Evolutionary conservation across 2,888 invertebrate species (phyloP), one percentile per base, ranked within the genome.

Genomic region (Caenorhabditis auriculariae): DNA sequence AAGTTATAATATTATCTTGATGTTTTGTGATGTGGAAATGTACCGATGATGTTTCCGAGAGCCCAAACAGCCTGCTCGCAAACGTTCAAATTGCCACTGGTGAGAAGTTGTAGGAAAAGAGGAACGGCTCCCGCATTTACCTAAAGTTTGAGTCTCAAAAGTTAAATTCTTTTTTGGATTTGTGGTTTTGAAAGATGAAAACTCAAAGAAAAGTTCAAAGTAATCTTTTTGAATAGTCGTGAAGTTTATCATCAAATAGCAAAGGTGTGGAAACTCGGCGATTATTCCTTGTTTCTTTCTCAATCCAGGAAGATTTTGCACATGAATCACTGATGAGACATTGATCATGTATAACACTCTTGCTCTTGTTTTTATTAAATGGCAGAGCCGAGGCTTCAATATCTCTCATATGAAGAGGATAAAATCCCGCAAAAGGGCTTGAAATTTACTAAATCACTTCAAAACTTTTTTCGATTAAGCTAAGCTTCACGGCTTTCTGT

Each of bases 61-160:
- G 96, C 96, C 96, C 96, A 96, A 5, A 98, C 95, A 26, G 95
- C 94, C 84, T 98, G 96, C 85, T 98, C 96, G 81, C 95, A 94
- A 7, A 98, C 95, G 85, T 93, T 95, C 81, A 92, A 91, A 82
- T 93, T 92, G 29, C 89, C 89, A 32, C 95, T 95, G 83, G 89
- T 87, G 54, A 98, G 86, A 66, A 98, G 87, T 82, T 90, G 88
- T 54, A 98, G 86, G 85, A 98, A 96, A 60, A 90, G 87, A 51
- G 95, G 95, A 54, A 96, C 94, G 42, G 96, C 96, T 71, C 94
- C 93, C 37, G 89, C 90, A 72, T 93, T 91, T 63, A 96, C 90
- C 4, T 35, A 41, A 12, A 41, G 9, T 41, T 41, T 41, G 7
- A 9, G 9, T 15, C 9, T 41, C 15, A 35, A 12, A 12, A n/a